Evolutionary conservation across 2,888 invertebrate species (phyloP).

Genomic region (Patella pellucida): DNA sequence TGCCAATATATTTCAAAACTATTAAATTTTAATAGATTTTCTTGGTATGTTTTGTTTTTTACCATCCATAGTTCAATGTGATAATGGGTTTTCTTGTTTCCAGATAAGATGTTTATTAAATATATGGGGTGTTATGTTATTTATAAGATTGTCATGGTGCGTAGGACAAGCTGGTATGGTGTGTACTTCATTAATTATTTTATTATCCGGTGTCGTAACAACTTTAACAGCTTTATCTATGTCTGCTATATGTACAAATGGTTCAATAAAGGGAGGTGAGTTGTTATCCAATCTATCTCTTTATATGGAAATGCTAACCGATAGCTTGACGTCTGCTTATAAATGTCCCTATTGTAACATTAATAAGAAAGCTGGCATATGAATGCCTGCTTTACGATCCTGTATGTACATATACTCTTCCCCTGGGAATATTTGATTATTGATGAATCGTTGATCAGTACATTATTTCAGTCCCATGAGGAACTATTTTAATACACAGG

Average conservation of each 20-base stretch:
- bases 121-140: conserved; percentile 99
- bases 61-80: background rate
- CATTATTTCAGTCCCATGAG: too few relatives aligned
- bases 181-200: conserved; percentile 72
- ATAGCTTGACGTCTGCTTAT: too few relatives aligned
- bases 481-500: too few relatives aligned
- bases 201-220: conserved; percentile 73
- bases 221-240: conserved; percentile 94
- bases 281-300: background rate
- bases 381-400: too few relatives aligned
- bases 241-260: conserved; percentile 98
- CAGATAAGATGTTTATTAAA: conserved; percentile 94
- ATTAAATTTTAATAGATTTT: too few relatives aligned
- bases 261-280: conserved; percentile 96
- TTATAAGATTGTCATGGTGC: conserved; percentile 96
- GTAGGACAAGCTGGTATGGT: conserved; percentile 93
- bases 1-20: too few relatives aligned
- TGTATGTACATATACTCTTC: too few relatives aligned
- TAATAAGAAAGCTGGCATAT: too few relatives aligned
- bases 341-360: too few relatives aligned
- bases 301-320: too few relatives aligned
- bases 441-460: too few relatives aligned
- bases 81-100: conserved; percentile 21
- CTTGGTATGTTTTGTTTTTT: background rate
- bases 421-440: too few relatives aligned